A percentile compares a stretch with the other conserved stretches of the same genome.
These are phyloP conservation scores for Patella pellucida DNA, from an alignment of 2,888 invertebrate species.

Conservation along the genomic window DNA sequence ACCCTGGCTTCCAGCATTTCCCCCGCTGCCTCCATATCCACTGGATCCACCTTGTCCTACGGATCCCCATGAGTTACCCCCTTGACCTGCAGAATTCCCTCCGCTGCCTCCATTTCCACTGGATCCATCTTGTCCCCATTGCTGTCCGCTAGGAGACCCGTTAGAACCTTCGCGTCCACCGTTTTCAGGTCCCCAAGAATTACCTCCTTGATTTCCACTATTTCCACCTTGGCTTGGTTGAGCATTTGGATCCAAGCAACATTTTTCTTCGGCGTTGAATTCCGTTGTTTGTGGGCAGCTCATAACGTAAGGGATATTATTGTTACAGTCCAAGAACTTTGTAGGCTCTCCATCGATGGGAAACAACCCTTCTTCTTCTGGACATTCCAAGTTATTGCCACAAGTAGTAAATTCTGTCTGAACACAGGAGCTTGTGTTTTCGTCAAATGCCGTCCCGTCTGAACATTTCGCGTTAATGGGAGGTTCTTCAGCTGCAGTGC, in stretches of 20 bases:
- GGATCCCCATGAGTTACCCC: neutral
- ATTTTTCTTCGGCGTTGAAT: neutral
- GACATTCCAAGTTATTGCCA: neutral
- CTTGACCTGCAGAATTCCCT: neutral
- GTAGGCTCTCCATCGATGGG: neutral
- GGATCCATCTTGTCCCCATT: too few relatives aligned
- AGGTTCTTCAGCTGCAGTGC: neutral
- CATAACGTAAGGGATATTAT: neutral
- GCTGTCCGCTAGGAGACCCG: neutral
- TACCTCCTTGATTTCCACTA: neutral
- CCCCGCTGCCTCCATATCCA: too few relatives aligned
- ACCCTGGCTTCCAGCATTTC: too few relatives aligned
- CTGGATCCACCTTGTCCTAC: neutral
- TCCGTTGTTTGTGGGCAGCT: neutral
- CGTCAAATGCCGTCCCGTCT: neutral
- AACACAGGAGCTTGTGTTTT: neutral
- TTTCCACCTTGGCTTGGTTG: neutral
- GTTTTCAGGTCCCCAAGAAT: neutral
- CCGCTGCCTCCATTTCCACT: neutral
- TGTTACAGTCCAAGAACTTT: neutral
- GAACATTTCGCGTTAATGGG: neutral
- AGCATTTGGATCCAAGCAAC: constrained; percentile 4
- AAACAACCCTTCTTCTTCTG: neutral
- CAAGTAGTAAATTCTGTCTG: neutral
- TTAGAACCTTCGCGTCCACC: neutral